Base-by-base conservation (phyloP, 2,113 vertebrate species). In the Phylloscopus trochilus region DNA sequence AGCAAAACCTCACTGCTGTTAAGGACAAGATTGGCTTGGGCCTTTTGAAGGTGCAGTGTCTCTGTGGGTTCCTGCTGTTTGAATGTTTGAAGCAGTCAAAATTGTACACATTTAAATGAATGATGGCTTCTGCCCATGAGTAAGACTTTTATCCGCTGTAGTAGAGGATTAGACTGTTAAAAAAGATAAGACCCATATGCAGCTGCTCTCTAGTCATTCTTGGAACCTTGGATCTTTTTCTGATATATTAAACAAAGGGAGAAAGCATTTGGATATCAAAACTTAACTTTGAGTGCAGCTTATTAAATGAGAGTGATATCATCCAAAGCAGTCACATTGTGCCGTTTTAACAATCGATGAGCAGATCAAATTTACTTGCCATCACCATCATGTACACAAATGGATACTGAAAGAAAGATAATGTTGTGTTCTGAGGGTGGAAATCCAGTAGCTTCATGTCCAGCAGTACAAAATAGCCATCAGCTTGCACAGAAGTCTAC, bases 401-500 rank as follows among this genome's bases (percentile, higher is more conserved):
- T 4, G 33, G 10, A 26, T 33, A 75, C 27, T 1, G 0, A 22
- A 81, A 73, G 37, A 87, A 8, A 5, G 24, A 12, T 27, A 0
- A 0, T 22, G 15, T 28, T 44, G 3, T 47, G 13, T 72, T 85
- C 63, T 9, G 12, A 33, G 24, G n/a, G 12, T 69, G 37, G 33
- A 75, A 88, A 68, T 39, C n/a, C 55, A 68, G 10, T 33, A 44
- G 27, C 8, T 88, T 90, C n/a, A 62, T 74, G 62, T 68, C 77
- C 67, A 80, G 68, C 27, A 39, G 28, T 43, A 35, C 27, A 52
- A 58, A 92, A 63, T 10, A 85, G 46, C 20, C n/a, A 83, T 52
- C 56, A 88, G 37, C 75, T 67, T 13, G 10, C 35, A 64, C 33
- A 43, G 79, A 78, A 75, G 23, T 46, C 53, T 44, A 21, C 20